Evolutionary conservation across 1,140 invertebrate genomes (phyloP).

Genomic region (Ostrea edulis): DNA sequence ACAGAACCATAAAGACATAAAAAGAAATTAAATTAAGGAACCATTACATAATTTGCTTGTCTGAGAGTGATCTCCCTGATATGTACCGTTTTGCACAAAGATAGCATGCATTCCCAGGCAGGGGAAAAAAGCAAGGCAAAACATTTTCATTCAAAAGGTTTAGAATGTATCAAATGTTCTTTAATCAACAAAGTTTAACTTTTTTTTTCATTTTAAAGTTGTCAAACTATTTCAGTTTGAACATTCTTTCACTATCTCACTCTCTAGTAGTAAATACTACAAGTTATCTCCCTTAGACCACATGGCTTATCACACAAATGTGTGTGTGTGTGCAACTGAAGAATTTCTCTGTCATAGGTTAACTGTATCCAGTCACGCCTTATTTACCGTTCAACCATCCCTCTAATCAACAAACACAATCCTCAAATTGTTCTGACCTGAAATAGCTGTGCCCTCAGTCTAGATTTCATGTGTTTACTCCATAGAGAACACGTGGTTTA

Average conservation of each 20-base stretch:
- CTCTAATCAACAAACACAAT: constrained; percentile 35
- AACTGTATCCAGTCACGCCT: constrained; percentile 5
- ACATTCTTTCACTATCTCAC: too few relatives aligned
- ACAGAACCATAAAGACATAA: not conserved
- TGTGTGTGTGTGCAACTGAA: not conserved
- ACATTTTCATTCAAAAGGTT: too few relatives aligned
- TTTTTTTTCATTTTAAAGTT: too few relatives aligned
- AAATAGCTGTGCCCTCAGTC: not conserved
- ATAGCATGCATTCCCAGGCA: too few relatives aligned
- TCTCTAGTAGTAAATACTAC: not conserved
- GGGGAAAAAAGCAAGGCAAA: too few relatives aligned
- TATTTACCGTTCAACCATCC: constrained; percentile 27
- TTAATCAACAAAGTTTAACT: too few relatives aligned
- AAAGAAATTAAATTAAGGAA: constrained; percentile 5
- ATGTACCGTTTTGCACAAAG: not conserved
- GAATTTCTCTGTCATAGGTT: not conserved
- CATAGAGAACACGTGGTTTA: not conserved
- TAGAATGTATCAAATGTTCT: not conserved
- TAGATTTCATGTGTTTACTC: not conserved
- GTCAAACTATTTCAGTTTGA: too few relatives aligned
- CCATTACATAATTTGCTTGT: constrained; percentile 18
- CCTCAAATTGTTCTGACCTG: constrained; percentile 14
- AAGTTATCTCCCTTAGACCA: constrained; percentile 24
- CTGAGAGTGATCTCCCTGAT: not conserved
- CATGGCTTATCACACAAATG: not conserved